Conservation (phyloP, 1,140 invertebrate species). For the Drosophila athabasca region DNA sequence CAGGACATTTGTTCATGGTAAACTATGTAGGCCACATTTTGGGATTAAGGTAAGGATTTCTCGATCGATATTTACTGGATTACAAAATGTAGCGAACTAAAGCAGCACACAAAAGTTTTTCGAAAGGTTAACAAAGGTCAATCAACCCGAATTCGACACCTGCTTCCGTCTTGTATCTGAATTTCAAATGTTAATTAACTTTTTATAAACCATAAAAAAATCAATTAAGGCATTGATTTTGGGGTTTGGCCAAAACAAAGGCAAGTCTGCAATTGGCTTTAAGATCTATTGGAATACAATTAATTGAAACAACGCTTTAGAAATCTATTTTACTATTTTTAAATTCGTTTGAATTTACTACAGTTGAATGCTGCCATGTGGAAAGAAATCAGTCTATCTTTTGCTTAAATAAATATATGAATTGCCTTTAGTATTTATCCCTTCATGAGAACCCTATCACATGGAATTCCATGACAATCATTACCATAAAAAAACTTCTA, state of each 20-base stretch:
- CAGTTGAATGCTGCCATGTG: no score
- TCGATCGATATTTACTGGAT: neutral
- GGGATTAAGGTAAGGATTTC: no score
- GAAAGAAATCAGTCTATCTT: no score
- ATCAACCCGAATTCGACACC: constrained; percentile 18
- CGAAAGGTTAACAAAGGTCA: constrained; percentile 2
- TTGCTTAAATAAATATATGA: no score
- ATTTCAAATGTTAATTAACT: constrained; percentile 41
- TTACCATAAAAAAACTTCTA: constrained; percentile 30
- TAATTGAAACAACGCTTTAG: neutral
- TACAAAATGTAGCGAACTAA: neutral
- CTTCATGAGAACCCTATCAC: no score
- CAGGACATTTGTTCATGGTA: no score
- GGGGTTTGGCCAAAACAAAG: constrained; percentile 21
- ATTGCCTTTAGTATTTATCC: no score
- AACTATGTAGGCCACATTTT: neutral
- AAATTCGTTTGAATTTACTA: no score
- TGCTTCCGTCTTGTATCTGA: constrained; percentile 11
- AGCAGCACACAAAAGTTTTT: no score
- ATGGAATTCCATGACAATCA: neutral
- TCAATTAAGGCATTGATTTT: constrained; percentile 30
- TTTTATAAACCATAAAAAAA: constrained; percentile 20
- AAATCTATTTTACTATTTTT: neutral
- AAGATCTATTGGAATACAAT: constrained; percentile 7
- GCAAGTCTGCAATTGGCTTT: constrained; percentile 19